These are phyloP conservation scores for Radopholus similis DNA, from an alignment of 1,140 invertebrate genomes.

Conservation along the genomic window DNA sequence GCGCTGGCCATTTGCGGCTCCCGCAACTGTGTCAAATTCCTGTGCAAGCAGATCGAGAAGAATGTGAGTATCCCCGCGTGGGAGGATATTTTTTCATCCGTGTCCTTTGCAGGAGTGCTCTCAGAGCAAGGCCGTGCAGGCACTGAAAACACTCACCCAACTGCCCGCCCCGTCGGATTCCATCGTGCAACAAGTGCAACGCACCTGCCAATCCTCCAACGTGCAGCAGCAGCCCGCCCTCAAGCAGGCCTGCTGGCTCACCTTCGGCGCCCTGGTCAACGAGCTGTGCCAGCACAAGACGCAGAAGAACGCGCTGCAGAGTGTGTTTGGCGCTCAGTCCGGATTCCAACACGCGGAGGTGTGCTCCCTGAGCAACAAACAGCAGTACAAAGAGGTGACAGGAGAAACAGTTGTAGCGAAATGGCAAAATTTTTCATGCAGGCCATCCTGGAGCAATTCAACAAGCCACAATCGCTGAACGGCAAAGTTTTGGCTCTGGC, in stretches of 20 bases:
- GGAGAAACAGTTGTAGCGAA: background rate
- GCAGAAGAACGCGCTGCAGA: slow-evolving; percentile 14
- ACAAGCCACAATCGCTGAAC: slow-evolving; percentile 20
- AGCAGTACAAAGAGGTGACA: slow-evolving; percentile 35
- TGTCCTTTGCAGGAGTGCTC: slow-evolving; percentile 21
- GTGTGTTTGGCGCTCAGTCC: slow-evolving; percentile 13
- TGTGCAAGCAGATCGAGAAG: slow-evolving; percentile 41
- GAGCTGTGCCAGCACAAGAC: slow-evolving; percentile 44
- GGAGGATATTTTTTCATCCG: background rate
- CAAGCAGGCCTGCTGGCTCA: slow-evolving; percentile 49
- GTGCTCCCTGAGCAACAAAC: slow-evolving; percentile 40
- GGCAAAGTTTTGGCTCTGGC: slow-evolving; percentile 54
- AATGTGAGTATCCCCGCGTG: background rate
- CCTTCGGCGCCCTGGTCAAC: slow-evolving; percentile 47
- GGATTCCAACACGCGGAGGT: slow-evolving; percentile 19
- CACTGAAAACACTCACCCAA: slow-evolving; percentile 33
- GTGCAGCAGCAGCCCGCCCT: slow-evolving; percentile 22
- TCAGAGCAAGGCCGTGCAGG: slow-evolving; percentile 29
- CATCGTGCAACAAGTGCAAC: slow-evolving; percentile 33
- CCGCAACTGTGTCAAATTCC: slow-evolving; percentile 32
- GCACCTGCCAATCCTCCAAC: slow-evolving; percentile 42
- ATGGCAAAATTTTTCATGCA: slow-evolving; percentile 26
- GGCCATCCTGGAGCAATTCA: slow-evolving; percentile 34
- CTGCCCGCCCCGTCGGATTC: slow-evolving; percentile 41
- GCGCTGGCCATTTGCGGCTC: slow-evolving; percentile 47